These are phyloP conservation scores for Oreochromis grahami DNA, from an alignment of 2,797 vertebrate genomes.

Conservation along the genomic window DNA sequence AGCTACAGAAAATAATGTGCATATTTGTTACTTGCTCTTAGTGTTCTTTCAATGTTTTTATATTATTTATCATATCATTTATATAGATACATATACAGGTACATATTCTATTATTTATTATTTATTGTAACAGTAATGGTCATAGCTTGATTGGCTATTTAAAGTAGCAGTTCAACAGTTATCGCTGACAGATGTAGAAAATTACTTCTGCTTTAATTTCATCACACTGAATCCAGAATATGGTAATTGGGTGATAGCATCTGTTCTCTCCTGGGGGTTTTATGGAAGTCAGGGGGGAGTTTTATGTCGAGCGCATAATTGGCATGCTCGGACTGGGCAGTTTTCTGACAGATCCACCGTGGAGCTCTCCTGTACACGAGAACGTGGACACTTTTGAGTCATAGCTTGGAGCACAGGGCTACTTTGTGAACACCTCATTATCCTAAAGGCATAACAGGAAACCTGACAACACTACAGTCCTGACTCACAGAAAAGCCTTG, in stretches of 20 bases:
- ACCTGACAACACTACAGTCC: neutral
- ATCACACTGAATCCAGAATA: neutral
- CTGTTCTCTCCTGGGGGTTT: neutral
- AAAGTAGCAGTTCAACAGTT: neutral
- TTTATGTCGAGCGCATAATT: neutral
- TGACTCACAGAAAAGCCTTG: neutral
- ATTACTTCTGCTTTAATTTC: neutral
- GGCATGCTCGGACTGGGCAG: neutral
- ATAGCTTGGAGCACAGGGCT: neutral
- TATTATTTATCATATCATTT: neutral
- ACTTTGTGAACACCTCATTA: neutral
- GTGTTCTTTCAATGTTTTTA: neutral
- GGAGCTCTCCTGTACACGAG: neutral
- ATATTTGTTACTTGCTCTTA: neutral
- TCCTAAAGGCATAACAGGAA: accelerated
- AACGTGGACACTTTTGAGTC: neutral
- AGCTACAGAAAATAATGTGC: neutral
- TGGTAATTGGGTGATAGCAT: neutral
- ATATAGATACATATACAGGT: neutral
- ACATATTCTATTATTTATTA: neutral
- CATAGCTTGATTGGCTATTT: neutral
- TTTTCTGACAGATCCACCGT: neutral
- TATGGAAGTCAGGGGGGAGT: neutral
- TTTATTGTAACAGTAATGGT: neutral
- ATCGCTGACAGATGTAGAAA: neutral